These are phyloP conservation scores for Sarcophaga peregrina DNA, from an alignment of 1,140 invertebrate genomes.

Conservation along the genomic window DNA sequence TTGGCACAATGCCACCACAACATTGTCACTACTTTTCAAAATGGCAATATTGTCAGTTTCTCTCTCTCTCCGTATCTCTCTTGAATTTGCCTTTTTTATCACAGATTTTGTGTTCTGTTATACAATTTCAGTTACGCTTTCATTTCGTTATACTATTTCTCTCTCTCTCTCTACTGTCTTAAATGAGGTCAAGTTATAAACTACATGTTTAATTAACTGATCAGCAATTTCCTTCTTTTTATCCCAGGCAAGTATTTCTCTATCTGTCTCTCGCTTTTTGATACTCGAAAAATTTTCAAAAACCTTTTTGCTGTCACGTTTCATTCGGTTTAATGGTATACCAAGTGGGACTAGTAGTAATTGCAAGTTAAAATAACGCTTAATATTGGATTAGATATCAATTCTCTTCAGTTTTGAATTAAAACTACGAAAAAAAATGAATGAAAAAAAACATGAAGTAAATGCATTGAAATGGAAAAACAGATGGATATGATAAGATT, in stretches of 20 bases:
- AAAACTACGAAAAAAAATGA: background rate
- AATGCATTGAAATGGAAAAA: background rate
- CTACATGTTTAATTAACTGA: conserved; percentile 22
- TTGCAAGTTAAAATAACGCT: background rate
- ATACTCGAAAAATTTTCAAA: background rate
- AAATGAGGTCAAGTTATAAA: conserved; percentile 14
- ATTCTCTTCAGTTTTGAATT: background rate
- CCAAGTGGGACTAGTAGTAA: background rate
- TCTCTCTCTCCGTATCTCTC: background rate
- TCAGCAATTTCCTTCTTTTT: background rate
- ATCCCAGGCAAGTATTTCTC: too few species aligned
- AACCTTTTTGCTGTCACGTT: background rate
- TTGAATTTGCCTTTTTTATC: too few species aligned
- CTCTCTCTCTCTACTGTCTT: background rate
- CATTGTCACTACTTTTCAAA: background rate
- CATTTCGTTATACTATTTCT: background rate
- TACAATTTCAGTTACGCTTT: background rate
- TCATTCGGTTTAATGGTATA: background rate
- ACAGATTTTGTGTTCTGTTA: background rate
- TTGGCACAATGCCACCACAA: conserved; percentile 5
- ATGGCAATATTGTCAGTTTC: background rate
- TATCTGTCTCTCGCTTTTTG: background rate
- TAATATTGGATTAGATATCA: background rate
- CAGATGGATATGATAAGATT: background rate
- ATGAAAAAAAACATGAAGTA: background rate